phyloP scores from a whole-genome alignment of 2,113 vertebrate species.

The Gambusia affinis region DNA sequence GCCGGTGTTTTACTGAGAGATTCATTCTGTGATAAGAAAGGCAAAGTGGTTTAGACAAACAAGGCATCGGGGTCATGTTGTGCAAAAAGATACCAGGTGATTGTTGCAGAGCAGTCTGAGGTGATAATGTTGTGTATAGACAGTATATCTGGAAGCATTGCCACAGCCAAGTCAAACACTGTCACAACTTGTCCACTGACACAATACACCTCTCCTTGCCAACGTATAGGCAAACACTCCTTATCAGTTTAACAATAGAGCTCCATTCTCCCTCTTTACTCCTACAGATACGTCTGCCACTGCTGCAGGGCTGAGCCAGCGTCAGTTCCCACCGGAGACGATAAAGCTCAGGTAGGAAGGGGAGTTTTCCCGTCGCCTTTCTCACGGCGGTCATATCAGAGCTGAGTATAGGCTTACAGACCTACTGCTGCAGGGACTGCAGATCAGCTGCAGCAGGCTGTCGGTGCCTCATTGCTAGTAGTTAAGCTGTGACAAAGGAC shows the following conservation, averaged over 20 bases:
- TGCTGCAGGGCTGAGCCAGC: conserved; percentile 6
- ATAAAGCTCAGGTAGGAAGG: conserved; percentile 12
- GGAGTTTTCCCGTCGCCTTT: conserved; percentile 36
- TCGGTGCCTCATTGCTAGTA: conserved; percentile 17
- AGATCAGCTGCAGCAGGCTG: conserved; percentile 18
- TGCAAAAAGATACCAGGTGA: not conserved
- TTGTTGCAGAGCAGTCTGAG: not conserved
- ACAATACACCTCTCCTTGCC: conserved; percentile 4
- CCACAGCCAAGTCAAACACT: conserved; percentile 3
- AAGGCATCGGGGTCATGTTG: not conserved
- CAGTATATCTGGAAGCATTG: conserved; percentile 12
- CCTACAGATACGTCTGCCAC: not conserved
- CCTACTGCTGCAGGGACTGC: not conserved
- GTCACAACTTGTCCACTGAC: conserved; percentile 13
- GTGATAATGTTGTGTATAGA: conserved; percentile 1
- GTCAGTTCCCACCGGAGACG: not conserved
- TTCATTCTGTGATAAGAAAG: not conserved
- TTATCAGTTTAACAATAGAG: conserved; percentile 33
- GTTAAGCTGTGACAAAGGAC: conserved; percentile 9
- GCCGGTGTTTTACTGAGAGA: not conserved
- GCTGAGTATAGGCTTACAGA: conserved; percentile 38
- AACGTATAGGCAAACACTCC: conserved; percentile 21
- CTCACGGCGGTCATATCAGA: conserved; percentile 36
- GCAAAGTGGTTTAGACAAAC: not conserved
- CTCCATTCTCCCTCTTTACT: conserved; percentile 3